A percentile compares a stretch with the other conserved stretches of the same genome.
These are phyloP conservation scores for Melanerpes aurifrons DNA, from an alignment of 2,113 vertebrate genomes.

Conservation along the genomic window DNA sequence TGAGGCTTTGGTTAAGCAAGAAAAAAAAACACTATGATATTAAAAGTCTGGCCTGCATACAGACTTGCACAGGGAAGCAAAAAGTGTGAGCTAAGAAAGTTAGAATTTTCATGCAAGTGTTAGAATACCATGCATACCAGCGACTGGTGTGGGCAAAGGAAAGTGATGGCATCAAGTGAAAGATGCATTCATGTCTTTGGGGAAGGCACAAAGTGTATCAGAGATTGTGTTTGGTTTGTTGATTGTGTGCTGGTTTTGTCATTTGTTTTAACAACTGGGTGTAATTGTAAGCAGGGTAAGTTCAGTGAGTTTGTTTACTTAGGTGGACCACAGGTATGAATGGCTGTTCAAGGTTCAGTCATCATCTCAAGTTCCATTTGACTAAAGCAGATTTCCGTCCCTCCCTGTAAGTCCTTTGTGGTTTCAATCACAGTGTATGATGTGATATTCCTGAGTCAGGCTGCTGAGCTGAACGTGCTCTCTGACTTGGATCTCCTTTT, in stretches of 20 bases:
- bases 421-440: neutral
- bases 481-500: neutral
- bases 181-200: neutral
- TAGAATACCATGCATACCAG: neutral
- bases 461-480: neutral
- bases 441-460: neutral
- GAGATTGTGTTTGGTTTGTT: neutral
- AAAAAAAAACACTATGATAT: neutral
- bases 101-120: neutral
- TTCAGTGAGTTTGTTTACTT: constrained; percentile 13
- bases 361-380: neutral
- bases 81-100: neutral
- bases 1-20: constrained; percentile 50
- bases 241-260: neutral
- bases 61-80: neutral
- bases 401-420: fast-evolving
- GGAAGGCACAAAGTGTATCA: neutral
- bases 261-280: neutral
- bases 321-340: neutral
- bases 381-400: neutral
- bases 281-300: neutral
- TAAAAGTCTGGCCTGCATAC: neutral
- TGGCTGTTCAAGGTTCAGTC: neutral
- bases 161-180: neutral
- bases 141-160: neutral